Base-by-base conservation (phyloP, 2,113 vertebrate genomes). In the Odontesthes bonariensis region DNA sequence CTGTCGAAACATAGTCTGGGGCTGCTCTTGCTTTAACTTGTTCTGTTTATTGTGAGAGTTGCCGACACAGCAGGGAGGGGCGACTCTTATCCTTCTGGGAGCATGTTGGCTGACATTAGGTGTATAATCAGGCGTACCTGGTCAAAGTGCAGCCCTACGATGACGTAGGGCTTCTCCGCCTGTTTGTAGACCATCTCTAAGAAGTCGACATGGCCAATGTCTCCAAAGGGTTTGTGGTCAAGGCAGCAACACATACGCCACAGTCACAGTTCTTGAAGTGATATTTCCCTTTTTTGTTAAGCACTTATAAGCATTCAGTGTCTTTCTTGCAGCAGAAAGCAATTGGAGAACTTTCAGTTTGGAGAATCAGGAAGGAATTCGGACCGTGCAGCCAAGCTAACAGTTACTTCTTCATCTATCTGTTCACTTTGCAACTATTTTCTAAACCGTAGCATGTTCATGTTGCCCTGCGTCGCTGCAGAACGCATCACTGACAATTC, bases 131-230 rank as follows among this genome's bases (percentile, higher is more conserved):
- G 19, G 22, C 8, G 13, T 86, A 97, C 97, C 96, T 98, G 97
- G 75, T 98, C 97, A 5, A 98, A 98, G 84, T 99, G 97, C 60
- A 98, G 89, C 75, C 97, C 97, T 0, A 92, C 97, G 11, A 98
- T 98, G 89, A 98, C 82, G 8, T 98, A 98, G 5, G 97, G 96
- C 53, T 84, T 95, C 75, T 95, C 92, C 0, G 95, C 94, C 83
- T 97, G 85, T 73, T 93, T 93, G 62, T 96, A 94, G 22, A 96
- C 97, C 83, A 95, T 96, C 85, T 96, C 95, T 77, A 98, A 84
- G 74, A 98, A 98, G 86, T 97, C 96, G 19, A 98, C 96, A 0
- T 98, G 97, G 51, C 97, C 97, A 0, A 97, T 96, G 79, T 98
- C 97, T 98, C 86, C 16, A 0, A 74, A 19, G 22, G 42, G 46